Evolutionary conservation across 1,140 invertebrate genomes (phyloP), one percentile per base, ranked within the genome.

Genomic region (Phthorimaea operculella): DNA sequence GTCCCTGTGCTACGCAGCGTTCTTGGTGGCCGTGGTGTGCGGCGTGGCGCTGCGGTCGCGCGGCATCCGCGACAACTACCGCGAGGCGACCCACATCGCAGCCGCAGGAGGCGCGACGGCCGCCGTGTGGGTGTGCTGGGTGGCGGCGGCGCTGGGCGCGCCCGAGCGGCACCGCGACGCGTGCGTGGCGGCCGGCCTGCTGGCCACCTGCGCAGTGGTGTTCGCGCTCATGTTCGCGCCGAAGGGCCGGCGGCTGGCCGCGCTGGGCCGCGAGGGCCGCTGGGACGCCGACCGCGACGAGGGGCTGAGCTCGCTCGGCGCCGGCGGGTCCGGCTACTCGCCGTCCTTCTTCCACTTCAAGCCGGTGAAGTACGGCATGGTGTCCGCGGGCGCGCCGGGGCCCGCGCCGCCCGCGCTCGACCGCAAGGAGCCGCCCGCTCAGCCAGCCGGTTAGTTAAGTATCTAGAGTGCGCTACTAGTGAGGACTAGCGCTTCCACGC

Each of bases 221-320:
- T 96, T 98, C 75, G 88, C 96, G 48, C 90, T 96, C 10, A 97
- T 98, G 95, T 98, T 98, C 81, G 91, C 96, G 79, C 95, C 96
- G 1, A 97, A 97, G 85, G 94, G 94, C 42, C 87, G 96, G n/a
- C 94, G 96, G 63, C 79, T 97, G 70, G 94, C 95, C 0, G 95
- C 94, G 8, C 90, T 97, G 86, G 95, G 95, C 12, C 92, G 93
- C 59, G 92, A 93, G 68, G 90, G 89, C 51, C 89, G 92, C 49
- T 88, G 92, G 74, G 87, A 92, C 17, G 93, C 93, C 64, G 93
- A 95, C 72, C 86, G 90, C 60, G 92, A 93, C 52, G 91, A 92
- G 67, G 88, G 91, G 52, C 89, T 92, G 52, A 94, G 92, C 76
- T 93, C 92, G 8, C 75, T 95, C 42, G 90, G 90, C 64, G 87